Evolutionary conservation across 2,797 vertebrate genomes (phyloP).

Genomic region (Megaceryle alcyon): DNA sequence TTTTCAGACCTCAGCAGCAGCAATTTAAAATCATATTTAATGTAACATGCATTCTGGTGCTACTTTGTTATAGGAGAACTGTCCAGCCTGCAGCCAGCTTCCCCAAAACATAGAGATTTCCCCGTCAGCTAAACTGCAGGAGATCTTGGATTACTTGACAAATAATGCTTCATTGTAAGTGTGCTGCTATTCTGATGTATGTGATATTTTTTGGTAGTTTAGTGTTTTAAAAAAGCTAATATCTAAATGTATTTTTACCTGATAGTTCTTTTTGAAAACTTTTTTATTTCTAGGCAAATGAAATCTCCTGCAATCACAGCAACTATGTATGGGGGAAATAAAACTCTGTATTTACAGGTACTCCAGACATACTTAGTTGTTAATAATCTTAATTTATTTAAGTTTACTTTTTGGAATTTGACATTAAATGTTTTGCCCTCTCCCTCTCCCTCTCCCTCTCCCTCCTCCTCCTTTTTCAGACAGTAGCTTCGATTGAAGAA

Average conservation of each 20-base stretch:
- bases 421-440: neutral
- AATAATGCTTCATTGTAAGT: slow-evolving; percentile 90
- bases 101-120: slow-evolving; percentile 89
- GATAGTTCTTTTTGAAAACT: neutral
- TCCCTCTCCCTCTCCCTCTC: too few relatives aligned
- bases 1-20: neutral
- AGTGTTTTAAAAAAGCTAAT: neutral
- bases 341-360: slow-evolving; percentile 96
- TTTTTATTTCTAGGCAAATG: slow-evolving; percentile 86
- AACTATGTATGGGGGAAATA: slow-evolving; percentile 91
- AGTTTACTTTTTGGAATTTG: neutral
- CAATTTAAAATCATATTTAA: neutral
- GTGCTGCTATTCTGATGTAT: neutral
- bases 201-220: neutral
- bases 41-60: neutral
- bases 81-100: slow-evolving; percentile 91
- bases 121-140: slow-evolving; percentile 89
- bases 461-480: slow-evolving; percentile 56
- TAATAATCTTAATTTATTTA: neutral
- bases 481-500: slow-evolving; percentile 92
- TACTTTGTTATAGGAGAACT: slow-evolving; percentile 84
- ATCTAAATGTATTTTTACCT: neutral
- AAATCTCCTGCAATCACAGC: slow-evolving; percentile 94
- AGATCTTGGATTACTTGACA: slow-evolving; percentile 89
- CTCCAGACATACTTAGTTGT: neutral